Conservation (phyloP, 2,888 invertebrate genomes). For the Acanthoscelides obtectus region DNA sequence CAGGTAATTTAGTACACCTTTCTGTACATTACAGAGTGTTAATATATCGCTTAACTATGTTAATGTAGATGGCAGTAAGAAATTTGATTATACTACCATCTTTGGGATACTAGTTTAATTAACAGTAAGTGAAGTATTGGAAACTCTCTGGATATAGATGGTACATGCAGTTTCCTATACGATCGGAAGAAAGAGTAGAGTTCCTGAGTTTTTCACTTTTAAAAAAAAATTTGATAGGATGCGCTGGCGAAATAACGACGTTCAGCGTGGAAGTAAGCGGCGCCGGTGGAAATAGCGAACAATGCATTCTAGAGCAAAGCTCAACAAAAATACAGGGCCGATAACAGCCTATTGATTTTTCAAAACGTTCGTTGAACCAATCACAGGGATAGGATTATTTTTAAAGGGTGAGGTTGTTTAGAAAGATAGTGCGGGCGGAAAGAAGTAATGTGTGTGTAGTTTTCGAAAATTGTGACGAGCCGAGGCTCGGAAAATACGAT, state of each 20-base stretch:
- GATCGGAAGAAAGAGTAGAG: no score
- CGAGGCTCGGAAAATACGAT: conserved; percentile 41
- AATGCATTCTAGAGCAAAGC: conserved; percentile 43
- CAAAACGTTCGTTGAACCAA: conserved; percentile 55
- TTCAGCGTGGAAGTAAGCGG: conserved; percentile 44
- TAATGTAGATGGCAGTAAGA: no score
- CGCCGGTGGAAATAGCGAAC: conserved; percentile 46
- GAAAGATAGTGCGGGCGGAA: conserved; percentile 39
- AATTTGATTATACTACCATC: no score
- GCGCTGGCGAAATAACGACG: conserved; percentile 43
- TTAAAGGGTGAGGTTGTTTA: conserved; percentile 53
- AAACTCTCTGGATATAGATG: no score
- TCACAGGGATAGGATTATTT: conserved; percentile 52
- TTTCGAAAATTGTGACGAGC: conserved; percentile 32
- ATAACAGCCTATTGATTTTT: conserved; percentile 64
- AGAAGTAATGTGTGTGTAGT: conserved; percentile 35
- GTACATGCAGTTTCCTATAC: no score
- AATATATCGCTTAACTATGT: no score
- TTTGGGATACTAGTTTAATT: no score
- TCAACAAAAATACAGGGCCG: conserved; percentile 50
- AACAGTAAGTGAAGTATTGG: no score
- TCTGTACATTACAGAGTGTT: no score
- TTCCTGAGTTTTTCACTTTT: conserved; percentile 23
- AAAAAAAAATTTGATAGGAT: conserved; percentile 39
- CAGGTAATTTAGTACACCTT: no score